Conservation (phyloP, 2,797 vertebrate species). For the Arctocebus calabarensis region DNA sequence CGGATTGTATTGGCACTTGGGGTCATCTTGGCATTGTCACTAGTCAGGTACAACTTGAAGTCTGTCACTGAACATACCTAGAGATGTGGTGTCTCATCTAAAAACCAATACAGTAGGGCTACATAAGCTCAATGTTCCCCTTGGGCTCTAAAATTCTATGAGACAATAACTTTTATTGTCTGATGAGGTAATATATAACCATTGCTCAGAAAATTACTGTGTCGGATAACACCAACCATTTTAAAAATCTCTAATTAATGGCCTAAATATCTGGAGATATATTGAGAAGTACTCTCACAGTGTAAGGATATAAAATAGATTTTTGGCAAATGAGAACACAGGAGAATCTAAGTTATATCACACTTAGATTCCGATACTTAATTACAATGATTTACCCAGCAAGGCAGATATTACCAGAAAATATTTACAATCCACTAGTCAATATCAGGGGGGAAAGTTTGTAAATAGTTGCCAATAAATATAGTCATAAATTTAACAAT, state of each 20-base stretch:
- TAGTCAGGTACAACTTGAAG: neutral
- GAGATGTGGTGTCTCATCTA: neutral
- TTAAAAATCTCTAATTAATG: slow-evolving; percentile 68
- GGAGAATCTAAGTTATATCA: slow-evolving; percentile 59
- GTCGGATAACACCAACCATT: slow-evolving; percentile 7
- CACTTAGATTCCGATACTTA: slow-evolving; percentile 74
- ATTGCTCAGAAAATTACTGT: slow-evolving; percentile 50
- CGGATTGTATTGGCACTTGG: neutral
- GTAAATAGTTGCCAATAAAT: slow-evolving; percentile 71
- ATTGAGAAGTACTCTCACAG: neutral
- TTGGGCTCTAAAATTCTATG: slow-evolving; percentile 17
- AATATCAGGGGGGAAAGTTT: slow-evolving; percentile 71
- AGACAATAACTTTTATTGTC: slow-evolving; percentile 16
- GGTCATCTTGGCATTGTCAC: neutral
- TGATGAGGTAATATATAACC: slow-evolving; percentile 51
- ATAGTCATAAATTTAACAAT: slow-evolving; percentile 65
- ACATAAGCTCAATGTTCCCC: neutral
- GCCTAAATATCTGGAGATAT: neutral
- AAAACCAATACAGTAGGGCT: neutral
- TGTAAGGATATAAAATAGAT: slow-evolving; percentile 60
- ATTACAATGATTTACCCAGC: slow-evolving; percentile 70
- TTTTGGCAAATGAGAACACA: slow-evolving; percentile 34
- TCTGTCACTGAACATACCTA: neutral
- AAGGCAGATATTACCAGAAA: slow-evolving; percentile 56
- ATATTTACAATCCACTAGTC: slow-evolving; percentile 59